Percentiles rank a stretch among this genome's conserved stretches.
Evolutionary conservation across 2,888 invertebrate species (phyloP).

Genomic region (Ephialtes manifestator): DNA sequence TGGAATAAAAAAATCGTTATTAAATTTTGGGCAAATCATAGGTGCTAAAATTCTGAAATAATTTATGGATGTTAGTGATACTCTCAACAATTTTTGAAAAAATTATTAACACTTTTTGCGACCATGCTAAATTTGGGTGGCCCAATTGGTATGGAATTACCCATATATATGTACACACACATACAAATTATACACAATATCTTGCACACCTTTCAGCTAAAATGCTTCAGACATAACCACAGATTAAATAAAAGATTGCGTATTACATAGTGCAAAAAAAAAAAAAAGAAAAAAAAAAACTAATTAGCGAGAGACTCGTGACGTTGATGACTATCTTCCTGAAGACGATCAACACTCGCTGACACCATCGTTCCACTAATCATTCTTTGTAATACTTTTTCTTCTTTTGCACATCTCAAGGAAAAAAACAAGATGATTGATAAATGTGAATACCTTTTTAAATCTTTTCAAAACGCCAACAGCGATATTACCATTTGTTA

Average conservation of each 20-base stretch:
- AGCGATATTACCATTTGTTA: not conserved
- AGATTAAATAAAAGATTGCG: not conserved
- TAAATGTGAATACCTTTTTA: not conserved
- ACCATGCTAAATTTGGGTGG: too few relatives aligned
- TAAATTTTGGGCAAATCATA: too few relatives aligned
- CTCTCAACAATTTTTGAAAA: too few relatives aligned
- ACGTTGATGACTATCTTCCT: conserved; percentile 45
- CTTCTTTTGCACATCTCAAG: not conserved
- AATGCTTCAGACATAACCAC: conserved; percentile 32
- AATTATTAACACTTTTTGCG: too few relatives aligned
- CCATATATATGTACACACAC: not conserved
- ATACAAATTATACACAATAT: too few relatives aligned
- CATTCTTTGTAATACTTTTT: conserved; percentile 9
- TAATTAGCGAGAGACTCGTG: conserved; percentile 56
- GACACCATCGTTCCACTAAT: conserved; percentile 50
- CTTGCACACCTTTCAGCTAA: too few relatives aligned
- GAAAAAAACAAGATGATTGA: not conserved
- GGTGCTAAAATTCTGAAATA: too few relatives aligned
- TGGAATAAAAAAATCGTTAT: too few relatives aligned
- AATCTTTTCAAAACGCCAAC: not conserved
- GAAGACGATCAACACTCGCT: conserved; percentile 53
- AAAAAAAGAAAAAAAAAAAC: conserved; percentile 9
- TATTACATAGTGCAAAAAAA: not conserved
- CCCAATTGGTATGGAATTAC: too few relatives aligned
- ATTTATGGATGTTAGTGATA: too few relatives aligned